A percentile compares a stretch with the other conserved stretches of the same genome.
Evolutionary conservation across 1,140 invertebrate species (phyloP).

Genomic region (Drosophila oshimai): DNA sequence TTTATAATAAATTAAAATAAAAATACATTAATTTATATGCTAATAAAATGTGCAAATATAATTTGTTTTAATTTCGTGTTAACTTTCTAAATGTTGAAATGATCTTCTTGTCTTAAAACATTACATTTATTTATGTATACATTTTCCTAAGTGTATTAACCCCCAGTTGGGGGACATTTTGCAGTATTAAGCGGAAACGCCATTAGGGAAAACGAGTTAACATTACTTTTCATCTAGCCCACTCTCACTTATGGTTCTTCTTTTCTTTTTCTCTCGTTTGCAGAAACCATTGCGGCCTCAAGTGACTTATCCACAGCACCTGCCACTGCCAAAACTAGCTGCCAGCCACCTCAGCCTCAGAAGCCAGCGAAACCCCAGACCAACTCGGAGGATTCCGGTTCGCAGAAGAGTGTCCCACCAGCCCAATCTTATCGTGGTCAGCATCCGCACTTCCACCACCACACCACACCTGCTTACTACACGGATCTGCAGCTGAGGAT

Average conservation of each 20-base stretch:
- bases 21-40: too few species aligned
- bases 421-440: slow-evolving; percentile 60
- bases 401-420: slow-evolving; percentile 22
- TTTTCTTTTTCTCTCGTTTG: not conserved
- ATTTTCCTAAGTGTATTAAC: not conserved
- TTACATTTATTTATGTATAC: not conserved
- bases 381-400: slow-evolving; percentile 51
- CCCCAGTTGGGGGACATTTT: slow-evolving; percentile 14
- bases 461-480: slow-evolving; percentile 77
- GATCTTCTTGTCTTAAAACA: not conserved
- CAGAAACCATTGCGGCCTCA: slow-evolving; percentile 74
- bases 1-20: not conserved
- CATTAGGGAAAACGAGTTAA: slow-evolving; percentile 10
- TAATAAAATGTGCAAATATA: too few species aligned
- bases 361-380: slow-evolving; percentile 24
- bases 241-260: slow-evolving; percentile 1
- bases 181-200: slow-evolving; percentile 15
- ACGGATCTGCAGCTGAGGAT: slow-evolving; percentile 72
- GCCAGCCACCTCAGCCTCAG: slow-evolving; percentile 60
- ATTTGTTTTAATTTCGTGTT: not conserved
- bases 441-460: slow-evolving; percentile 77
- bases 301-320: slow-evolving; percentile 77
- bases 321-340: slow-evolving; percentile 82
- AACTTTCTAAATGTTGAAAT: too few species aligned
- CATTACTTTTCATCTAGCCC: slow-evolving; percentile 39